phyloP scores from a whole-genome alignment of 2,888 invertebrate genomes.

The Andrena bucephala region DNA sequence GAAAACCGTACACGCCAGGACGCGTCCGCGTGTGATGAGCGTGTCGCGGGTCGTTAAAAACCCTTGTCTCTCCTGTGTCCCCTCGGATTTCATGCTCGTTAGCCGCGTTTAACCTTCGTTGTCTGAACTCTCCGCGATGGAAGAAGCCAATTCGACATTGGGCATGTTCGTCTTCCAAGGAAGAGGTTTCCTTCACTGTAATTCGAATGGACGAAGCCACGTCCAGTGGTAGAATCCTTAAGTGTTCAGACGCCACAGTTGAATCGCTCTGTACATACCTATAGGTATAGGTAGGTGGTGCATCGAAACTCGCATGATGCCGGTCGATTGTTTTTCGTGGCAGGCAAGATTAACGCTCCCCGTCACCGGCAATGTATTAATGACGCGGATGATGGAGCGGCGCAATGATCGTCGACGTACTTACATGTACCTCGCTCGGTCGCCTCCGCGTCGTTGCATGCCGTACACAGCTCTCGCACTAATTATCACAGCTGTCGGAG shows the following conservation, averaged over 20 bases:
- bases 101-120: constrained; percentile 31
- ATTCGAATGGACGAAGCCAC: no score
- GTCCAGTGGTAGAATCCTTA: no score
- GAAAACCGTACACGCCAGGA: constrained; percentile 31
- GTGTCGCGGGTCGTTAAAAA: constrained; percentile 5
- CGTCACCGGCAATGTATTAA: constrained; percentile 56
- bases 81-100: constrained; percentile 51
- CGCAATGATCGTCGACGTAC: constrained; percentile 58
- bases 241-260: no score
- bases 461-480: constrained; percentile 36
- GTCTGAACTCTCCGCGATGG: not conserved
- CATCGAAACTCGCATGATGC: constrained; percentile 35
- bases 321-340: constrained; percentile 60
- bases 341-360: constrained; percentile 51
- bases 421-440: constrained; percentile 34
- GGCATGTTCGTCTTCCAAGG: not conserved
- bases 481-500: constrained; percentile 53
- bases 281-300: not conserved
- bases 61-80: constrained; percentile 22
- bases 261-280: no score
- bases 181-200: not conserved
- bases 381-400: constrained; percentile 54
- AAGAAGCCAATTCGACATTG: not conserved
- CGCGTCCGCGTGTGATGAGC: constrained; percentile 22
- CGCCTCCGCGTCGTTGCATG: constrained; percentile 26